Evolutionary conservation across 2,888 invertebrate genomes (phyloP).

Genomic region (Ptycholaimellus sp.): DNA sequence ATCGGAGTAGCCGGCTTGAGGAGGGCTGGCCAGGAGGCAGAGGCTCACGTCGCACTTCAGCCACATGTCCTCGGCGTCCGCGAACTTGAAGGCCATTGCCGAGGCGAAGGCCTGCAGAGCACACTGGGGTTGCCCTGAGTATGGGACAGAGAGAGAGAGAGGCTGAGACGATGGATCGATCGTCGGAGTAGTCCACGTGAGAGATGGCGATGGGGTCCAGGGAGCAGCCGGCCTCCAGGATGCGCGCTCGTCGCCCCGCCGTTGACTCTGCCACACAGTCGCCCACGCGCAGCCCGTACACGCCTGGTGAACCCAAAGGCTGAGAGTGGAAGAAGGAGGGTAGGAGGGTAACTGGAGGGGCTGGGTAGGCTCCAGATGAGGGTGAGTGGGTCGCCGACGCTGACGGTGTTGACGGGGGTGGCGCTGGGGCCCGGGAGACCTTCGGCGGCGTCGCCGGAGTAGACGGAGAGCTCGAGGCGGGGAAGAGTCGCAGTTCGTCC

Average conservation of each 20-base stretch:
- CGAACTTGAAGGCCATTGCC: constrained; percentile 13
- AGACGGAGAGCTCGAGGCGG: constrained; percentile 7
- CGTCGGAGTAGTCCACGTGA: constrained; percentile 9
- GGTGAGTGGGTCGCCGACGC: constrained; percentile 11
- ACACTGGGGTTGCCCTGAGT: too few relatives aligned
- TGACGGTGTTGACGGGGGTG: too few relatives aligned
- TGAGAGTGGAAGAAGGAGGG: not conserved
- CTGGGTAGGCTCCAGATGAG: constrained; percentile 10
- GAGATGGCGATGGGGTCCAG: constrained; percentile 9
- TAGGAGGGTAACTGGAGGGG: constrained; percentile 7
- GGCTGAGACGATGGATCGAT: too few relatives aligned
- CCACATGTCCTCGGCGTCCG: constrained; percentile 13
- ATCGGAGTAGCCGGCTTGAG: not conserved
- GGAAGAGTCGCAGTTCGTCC: constrained; percentile 8
- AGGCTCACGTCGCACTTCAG: constrained; percentile 11
- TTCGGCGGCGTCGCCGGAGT: constrained; percentile 9
- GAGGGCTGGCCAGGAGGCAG: too few relatives aligned
- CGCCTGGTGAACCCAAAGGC: constrained; percentile 5
- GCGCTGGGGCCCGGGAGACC: too few relatives aligned
- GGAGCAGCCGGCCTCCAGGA: constrained; percentile 12
- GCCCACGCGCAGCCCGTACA: constrained; percentile 11
- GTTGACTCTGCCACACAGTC: constrained; percentile 11
- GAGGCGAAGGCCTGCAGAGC: constrained; percentile 11
- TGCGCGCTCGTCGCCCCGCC: constrained; percentile 9
- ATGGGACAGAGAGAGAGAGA: too few relatives aligned